Evolutionary conservation across 2,113 vertebrate species (phyloP).

Genomic region (Cochlearius cochlearius): DNA sequence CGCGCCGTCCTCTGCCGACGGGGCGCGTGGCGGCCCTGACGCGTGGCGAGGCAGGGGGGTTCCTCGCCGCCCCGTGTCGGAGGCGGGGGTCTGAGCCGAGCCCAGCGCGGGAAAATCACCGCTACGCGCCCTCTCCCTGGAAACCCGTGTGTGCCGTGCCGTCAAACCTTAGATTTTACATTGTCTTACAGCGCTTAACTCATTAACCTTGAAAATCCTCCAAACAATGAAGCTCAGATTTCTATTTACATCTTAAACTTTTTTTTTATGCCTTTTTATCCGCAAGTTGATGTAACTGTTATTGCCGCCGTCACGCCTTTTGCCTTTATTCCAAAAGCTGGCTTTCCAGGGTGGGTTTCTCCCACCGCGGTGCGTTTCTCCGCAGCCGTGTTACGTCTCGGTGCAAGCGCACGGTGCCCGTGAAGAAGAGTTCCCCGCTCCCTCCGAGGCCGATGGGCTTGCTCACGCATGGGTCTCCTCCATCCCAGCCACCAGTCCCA

Average conservation of each 20-base stretch:
- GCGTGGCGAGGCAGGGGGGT: accelerated
- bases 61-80: accelerated
- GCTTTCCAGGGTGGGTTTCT: not conserved
- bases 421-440: too few species aligned
- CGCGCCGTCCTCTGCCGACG: accelerated
- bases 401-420: accelerated
- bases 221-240: conserved; percentile 13
- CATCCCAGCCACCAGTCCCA: not conserved
- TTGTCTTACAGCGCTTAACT: conserved; percentile 9
- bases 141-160: not conserved
- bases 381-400: not conserved
- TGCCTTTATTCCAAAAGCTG: not conserved
- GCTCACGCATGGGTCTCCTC: accelerated
- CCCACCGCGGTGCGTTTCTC: not conserved
- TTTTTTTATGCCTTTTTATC: conserved; percentile 61
- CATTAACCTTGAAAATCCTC: conserved; percentile 49
- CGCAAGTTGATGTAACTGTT: conserved; percentile 54
- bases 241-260: conserved; percentile 56
- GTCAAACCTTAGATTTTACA: not conserved
- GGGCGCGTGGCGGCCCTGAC: not conserved
- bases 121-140: not conserved
- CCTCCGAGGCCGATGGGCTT: accelerated
- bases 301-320: conserved; percentile 32
- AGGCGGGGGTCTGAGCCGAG: not conserved
- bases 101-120: not conserved